A percentile compares a stretch with the other conserved stretches of the same genome.
Conservation (phyloP, 2,888 invertebrate species). For the Limnephilus auricula region DNA sequence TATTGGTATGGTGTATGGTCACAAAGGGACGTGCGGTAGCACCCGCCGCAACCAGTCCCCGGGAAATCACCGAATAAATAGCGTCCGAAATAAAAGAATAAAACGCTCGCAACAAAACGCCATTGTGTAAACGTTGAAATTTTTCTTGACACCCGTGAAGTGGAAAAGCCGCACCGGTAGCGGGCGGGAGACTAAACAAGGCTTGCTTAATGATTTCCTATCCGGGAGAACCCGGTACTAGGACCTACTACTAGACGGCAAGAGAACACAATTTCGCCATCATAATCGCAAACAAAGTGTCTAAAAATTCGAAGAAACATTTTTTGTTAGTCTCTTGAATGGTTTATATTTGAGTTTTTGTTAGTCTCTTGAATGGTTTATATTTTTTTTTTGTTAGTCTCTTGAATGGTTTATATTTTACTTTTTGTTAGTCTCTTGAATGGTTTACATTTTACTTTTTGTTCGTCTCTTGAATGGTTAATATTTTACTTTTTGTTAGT, state of each 20-base stretch:
- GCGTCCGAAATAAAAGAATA: conserved; percentile 51
- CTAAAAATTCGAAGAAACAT: too few relatives aligned
- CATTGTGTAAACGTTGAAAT: conserved; percentile 52
- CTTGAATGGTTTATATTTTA: too few relatives aligned
- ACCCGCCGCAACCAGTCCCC: conserved; percentile 46
- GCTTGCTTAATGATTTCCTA: background rate
- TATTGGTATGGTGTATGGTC: conserved; percentile 17
- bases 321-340: too few relatives aligned
- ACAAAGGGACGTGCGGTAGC: conserved; percentile 50
- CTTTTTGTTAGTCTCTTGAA: too few relatives aligned
- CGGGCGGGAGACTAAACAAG: background rate
- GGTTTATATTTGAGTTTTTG: too few relatives aligned
- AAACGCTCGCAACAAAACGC: conserved; percentile 54
- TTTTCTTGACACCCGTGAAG: conserved; percentile 54
- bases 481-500: too few relatives aligned
- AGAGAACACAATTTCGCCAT: background rate
- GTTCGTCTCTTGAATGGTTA: too few relatives aligned
- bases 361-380: too few relatives aligned
- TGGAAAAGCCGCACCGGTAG: conserved; percentile 37
- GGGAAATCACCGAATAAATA: conserved; percentile 61
- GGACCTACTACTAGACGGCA: background rate
- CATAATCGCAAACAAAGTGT: background rate
- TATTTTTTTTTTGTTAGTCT: too few relatives aligned
- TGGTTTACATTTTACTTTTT: too few relatives aligned
- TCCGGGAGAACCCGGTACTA: background rate